Conservation (phyloP, 2,797 vertebrate species). For the Pangasius sanitwongsei region DNA sequence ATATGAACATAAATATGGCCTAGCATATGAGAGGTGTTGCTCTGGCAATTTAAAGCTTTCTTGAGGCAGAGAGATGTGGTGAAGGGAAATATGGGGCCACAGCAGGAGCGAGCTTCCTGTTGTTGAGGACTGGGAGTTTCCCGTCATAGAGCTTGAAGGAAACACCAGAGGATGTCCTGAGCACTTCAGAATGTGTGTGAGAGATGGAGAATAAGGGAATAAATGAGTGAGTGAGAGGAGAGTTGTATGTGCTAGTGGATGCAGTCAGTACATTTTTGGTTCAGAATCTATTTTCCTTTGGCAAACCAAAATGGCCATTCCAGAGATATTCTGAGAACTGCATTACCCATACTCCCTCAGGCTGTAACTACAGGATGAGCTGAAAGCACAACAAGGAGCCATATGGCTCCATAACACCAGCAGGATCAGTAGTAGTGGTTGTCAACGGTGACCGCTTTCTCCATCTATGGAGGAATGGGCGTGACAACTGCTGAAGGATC, state of each 20-base stretch:
- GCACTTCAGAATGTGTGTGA: conserved; percentile 38
- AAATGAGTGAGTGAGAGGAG: background rate
- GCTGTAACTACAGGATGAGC: conserved; percentile 19
- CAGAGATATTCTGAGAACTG: conserved; percentile 35
- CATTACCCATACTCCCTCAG: conserved; percentile 48
- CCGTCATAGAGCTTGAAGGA: conserved; percentile 70
- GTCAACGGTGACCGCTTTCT: conserved; percentile 57
- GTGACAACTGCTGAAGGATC: conserved; percentile 70
- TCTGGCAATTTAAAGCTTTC: conserved; percentile 30
- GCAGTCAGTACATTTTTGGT: background rate
- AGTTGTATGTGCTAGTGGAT: conserved; percentile 23
- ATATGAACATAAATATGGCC: background rate
- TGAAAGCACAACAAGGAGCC: conserved; percentile 44
- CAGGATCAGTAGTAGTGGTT: conserved; percentile 48
- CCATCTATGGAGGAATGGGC: conserved; percentile 61
- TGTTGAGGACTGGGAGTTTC: conserved; percentile 75
- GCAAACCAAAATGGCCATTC: conserved; percentile 14
- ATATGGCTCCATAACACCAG: conserved; percentile 49
- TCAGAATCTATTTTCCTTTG: background rate
- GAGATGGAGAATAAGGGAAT: conserved; percentile 16
- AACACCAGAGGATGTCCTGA: conserved; percentile 74
- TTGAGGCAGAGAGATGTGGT: conserved; percentile 39
- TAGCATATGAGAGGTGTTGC: background rate
- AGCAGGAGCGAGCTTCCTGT: conserved; percentile 66
- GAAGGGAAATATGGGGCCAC: conserved; percentile 47